Evolutionary conservation across 2,113 vertebrate genomes (phyloP).

Genomic region (Dunckerocampus dactyliophorus): DNA sequence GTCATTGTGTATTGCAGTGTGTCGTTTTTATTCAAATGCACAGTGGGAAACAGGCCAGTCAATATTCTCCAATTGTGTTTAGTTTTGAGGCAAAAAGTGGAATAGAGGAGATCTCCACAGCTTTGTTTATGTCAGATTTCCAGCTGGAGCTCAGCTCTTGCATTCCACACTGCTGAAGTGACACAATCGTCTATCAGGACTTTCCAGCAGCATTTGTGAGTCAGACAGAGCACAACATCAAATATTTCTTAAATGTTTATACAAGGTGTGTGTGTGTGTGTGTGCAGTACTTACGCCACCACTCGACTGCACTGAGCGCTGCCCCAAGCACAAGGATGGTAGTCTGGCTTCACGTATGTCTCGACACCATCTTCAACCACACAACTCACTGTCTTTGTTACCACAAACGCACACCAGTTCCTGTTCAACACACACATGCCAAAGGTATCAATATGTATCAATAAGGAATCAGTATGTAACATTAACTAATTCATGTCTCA

Average conservation of each 20-base stretch:
- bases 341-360: conserved; percentile 87
- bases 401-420: conserved; percentile 93
- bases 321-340: conserved; percentile 90
- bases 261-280: not conserved
- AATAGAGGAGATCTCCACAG: no score
- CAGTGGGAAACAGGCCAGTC: no score
- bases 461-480: no score
- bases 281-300: conserved; percentile 78
- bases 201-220: not conserved
- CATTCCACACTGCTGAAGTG: not conserved
- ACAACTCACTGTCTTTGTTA: conserved; percentile 87
- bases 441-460: no score
- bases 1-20: no score
- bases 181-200: not conserved
- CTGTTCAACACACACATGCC: conserved; percentile 58
- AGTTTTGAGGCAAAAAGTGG: no score
- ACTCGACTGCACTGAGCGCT: conserved; percentile 81
- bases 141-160: not conserved
- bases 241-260: not conserved
- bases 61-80: no score
- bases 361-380: conserved; percentile 91
- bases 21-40: no score
- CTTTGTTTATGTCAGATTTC: not conserved
- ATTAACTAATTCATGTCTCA: no score
- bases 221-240: not conserved